These are phyloP conservation scores for Eurosta solidaginis DNA, from an alignment of 1,140 invertebrate species.

Conservation along the genomic window DNA sequence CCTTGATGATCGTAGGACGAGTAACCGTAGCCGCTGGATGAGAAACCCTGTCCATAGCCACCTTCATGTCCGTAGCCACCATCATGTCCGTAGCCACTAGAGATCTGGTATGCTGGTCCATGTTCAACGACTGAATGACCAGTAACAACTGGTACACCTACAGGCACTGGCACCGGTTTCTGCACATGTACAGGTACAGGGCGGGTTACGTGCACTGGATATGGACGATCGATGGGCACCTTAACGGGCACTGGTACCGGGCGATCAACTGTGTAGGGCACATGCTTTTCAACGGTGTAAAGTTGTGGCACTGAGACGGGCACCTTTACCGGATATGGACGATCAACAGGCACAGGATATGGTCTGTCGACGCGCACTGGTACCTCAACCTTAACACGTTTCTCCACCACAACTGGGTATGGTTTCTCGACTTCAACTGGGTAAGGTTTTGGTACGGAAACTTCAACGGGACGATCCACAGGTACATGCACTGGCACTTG, in stretches of 20 bases:
- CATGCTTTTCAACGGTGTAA: conserved; percentile 70
- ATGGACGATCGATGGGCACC: conserved; percentile 66
- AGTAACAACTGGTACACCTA: conserved; percentile 65
- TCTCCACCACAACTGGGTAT: conserved; percentile 72
- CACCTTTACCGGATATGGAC: conserved; percentile 64
- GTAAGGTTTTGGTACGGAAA: conserved; percentile 74
- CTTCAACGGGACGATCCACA: conserved; percentile 68
- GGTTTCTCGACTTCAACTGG: conserved; percentile 75
- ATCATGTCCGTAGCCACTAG: conserved; percentile 37
- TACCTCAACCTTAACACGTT: conserved; percentile 68
- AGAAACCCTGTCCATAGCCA: conserved; percentile 31
- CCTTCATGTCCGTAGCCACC: conserved; percentile 33
- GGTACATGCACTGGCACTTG: conserved; percentile 66
- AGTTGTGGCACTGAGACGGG: conserved; percentile 64
- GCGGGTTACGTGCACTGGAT: conserved; percentile 72
- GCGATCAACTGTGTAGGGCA: conserved; percentile 72
- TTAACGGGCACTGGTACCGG: conserved; percentile 67
- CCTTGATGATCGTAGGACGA: conserved; percentile 31
- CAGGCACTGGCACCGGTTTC: conserved; percentile 68
- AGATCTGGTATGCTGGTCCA: conserved; percentile 44
- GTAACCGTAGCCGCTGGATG: conserved; percentile 40
- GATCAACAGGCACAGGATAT: conserved; percentile 67
- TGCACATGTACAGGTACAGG: conserved; percentile 75
- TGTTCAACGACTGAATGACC: conserved; percentile 67
- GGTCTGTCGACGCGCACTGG: conserved; percentile 75